These are phyloP conservation scores for Athetis lepigone DNA, from an alignment of 2,888 invertebrate genomes.

Conservation along the genomic window DNA sequence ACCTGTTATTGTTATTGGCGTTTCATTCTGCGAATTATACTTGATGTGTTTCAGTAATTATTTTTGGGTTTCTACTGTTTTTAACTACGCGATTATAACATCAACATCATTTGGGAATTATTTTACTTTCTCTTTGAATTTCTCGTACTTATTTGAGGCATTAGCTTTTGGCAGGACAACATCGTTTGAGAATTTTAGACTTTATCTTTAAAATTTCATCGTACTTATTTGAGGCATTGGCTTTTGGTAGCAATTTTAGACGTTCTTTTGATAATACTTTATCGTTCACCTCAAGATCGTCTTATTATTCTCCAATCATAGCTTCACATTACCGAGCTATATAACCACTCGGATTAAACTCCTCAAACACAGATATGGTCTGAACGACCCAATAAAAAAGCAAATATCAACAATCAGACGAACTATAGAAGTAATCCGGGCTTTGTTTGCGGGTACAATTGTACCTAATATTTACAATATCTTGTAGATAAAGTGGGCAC, in stretches of 20 bases:
- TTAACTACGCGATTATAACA: neutral
- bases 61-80: constrained; percentile 38
- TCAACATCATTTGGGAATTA: neutral
- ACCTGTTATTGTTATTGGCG: constrained; percentile 68
- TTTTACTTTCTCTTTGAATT: neutral
- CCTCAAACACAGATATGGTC: constrained; percentile 66
- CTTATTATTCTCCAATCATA: constrained; percentile 38
- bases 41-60: constrained; percentile 58
- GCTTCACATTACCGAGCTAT: constrained; percentile 24
- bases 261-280: constrained; percentile 4
- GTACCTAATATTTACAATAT: constrained; percentile 81
- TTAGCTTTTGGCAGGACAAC: no score
- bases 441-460: constrained; percentile 74
- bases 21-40: constrained; percentile 58
- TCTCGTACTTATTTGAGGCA: no score
- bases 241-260: neutral
- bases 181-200: neutral
- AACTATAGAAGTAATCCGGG: constrained; percentile 68
- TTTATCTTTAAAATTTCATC: neutral
- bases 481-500: constrained; percentile 77
- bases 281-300: constrained; percentile 14
- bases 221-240: neutral
- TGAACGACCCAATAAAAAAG: constrained; percentile 80
- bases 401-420: constrained; percentile 76
- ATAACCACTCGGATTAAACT: constrained; percentile 60